Evolutionary conservation across 2,888 invertebrate genomes (phyloP).

Genomic region (Protonemura montana): DNA sequence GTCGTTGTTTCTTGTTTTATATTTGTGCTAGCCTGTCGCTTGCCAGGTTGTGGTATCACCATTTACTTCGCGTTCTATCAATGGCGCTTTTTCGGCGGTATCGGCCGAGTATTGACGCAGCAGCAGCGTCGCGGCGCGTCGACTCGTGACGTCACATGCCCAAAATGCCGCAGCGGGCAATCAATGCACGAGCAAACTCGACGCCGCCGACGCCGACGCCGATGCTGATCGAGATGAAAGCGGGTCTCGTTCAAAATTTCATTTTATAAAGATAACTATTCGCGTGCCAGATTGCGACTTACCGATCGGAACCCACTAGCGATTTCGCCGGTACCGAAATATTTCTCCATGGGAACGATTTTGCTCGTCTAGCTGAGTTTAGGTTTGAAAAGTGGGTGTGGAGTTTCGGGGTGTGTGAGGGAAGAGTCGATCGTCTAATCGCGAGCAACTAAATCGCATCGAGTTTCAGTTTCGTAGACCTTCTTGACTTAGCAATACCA

Average conservation of each 20-base stretch:
- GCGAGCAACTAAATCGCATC: background rate
- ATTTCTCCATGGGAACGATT: background rate
- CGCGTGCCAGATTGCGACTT: background rate
- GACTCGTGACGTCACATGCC: background rate
- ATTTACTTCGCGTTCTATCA: no score
- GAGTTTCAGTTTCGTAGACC: conserved; percentile 39
- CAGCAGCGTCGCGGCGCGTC: background rate
- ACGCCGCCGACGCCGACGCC: background rate
- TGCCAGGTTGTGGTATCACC: no score
- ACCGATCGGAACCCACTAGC: background rate
- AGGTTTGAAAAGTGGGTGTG: background rate
- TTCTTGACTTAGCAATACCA: conserved; percentile 45
- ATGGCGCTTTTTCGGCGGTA: no score
- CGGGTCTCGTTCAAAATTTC: conserved; percentile 1
- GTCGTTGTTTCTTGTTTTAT: no score
- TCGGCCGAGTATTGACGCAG: no score
- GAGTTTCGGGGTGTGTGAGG: background rate
- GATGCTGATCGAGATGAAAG: background rate
- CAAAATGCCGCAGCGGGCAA: background rate
- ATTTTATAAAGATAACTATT: conserved; percentile 3
- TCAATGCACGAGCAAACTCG: background rate
- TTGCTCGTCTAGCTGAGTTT: background rate
- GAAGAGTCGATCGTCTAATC: background rate
- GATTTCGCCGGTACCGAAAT: background rate
- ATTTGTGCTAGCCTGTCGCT: no score